Evolutionary conservation across 2,113 vertebrate species (phyloP).

Genomic region (Sander lucioperca): DNA sequence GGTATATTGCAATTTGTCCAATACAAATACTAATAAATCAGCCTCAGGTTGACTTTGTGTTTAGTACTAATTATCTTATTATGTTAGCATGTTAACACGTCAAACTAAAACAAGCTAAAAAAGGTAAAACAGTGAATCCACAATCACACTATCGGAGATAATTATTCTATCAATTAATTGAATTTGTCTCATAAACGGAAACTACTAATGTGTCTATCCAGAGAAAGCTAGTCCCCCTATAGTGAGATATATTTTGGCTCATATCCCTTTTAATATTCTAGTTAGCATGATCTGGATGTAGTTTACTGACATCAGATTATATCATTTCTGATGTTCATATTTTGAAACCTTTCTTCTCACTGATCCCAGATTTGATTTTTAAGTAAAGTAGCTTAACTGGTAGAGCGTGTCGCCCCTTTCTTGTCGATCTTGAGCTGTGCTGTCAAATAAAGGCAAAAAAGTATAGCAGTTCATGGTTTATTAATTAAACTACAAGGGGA

Average conservation of each 20-base stretch:
- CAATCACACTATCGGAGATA: not conserved
- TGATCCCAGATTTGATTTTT: not conserved
- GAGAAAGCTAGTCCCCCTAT: slow-evolving; percentile 9
- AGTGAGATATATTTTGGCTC: not conserved
- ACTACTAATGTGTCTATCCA: not conserved
- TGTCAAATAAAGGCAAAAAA: not conserved
- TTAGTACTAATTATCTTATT: not conserved
- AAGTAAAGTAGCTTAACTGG: not conserved
- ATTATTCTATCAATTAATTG: not conserved
- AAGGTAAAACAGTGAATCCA: too few species aligned
- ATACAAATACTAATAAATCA: not conserved
- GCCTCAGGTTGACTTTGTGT: not conserved
- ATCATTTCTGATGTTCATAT: slow-evolving; percentile 14
- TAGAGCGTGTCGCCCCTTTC: too few species aligned
- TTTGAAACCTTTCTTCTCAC: slow-evolving; percentile 18
- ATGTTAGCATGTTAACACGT: not conserved
- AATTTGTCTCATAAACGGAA: not conserved
- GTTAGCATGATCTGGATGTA: slow-evolving; percentile 5
- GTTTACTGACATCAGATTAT: slow-evolving; percentile 16
- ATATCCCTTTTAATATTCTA: slow-evolving; percentile 11
- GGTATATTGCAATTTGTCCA: not conserved
- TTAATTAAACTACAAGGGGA: slow-evolving; percentile 41
- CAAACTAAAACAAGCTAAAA: not conserved
- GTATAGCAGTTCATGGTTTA: slow-evolving; percentile 23
- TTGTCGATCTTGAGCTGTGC: too few species aligned